phyloP scores from a whole-genome alignment of 2,797 vertebrate species.

The Sebastes matsubarae region DNA sequence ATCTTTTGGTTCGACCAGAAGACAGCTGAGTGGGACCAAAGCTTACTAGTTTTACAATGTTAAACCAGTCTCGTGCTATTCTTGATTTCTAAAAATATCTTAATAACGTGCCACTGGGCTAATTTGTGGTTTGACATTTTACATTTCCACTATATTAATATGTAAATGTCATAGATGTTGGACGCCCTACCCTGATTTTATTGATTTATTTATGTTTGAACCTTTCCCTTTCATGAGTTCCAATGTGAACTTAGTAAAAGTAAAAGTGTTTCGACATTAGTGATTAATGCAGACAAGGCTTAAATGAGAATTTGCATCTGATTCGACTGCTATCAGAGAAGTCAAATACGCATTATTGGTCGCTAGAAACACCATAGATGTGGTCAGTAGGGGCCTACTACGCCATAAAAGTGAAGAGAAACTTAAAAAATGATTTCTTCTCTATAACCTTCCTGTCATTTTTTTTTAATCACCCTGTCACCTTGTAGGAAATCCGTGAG shows the following conservation, averaged over 20 bases:
- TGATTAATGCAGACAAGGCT: not conserved
- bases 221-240: not conserved
- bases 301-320: not conserved
- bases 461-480: not conserved
- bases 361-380: no score
- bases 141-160: not conserved
- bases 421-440: not conserved
- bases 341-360: no score
- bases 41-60: not conserved
- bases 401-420: no score
- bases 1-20: constrained; percentile 39
- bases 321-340: not conserved
- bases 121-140: not conserved
- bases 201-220: not conserved
- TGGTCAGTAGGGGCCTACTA: no score
- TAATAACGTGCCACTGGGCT: no score
- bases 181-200: not conserved
- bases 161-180: not conserved
- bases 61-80: not conserved
- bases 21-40: constrained; percentile 60
- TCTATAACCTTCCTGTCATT: not conserved
- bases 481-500: constrained; percentile 92
- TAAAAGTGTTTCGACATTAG: not conserved
- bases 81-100: not conserved
- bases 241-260: not conserved